A percentile compares a stretch with the other conserved stretches of the same genome.
These are phyloP conservation scores for Nasonia longicornis DNA, from an alignment of 1,140 invertebrate genomes.

Conservation along the genomic window DNA sequence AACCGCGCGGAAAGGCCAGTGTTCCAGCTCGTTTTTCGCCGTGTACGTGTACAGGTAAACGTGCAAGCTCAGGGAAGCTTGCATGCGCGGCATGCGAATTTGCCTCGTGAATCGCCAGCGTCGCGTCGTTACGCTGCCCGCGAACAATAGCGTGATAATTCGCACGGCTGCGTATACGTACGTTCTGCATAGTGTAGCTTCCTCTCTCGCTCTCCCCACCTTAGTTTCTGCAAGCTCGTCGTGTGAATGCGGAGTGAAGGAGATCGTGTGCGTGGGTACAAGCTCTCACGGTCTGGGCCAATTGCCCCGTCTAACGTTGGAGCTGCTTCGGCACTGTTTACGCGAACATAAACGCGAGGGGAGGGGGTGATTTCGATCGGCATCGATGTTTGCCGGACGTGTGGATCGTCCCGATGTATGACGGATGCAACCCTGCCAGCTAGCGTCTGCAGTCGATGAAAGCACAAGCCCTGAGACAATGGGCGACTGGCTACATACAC, in stretches of 20 bases:
- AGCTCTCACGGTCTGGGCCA: not conserved
- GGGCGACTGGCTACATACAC: not conserved
- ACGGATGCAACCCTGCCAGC: not conserved
- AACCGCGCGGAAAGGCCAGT: not conserved
- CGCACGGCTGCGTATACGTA: constrained; percentile 46
- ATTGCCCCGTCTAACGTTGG: not conserved
- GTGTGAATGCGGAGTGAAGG: not conserved
- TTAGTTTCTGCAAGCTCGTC: not conserved
- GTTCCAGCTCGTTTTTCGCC: not conserved
- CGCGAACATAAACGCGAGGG: not conserved
- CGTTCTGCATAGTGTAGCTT: not conserved
- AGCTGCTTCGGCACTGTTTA: not conserved
- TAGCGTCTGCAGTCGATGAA: not conserved
- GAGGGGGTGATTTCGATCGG: not conserved
- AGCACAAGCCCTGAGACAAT: not conserved
- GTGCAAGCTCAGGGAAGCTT: not conserved
- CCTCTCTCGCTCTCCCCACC: not conserved
- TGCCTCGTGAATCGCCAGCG: constrained; percentile 17
- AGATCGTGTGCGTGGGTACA: not conserved
- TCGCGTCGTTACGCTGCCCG: constrained; percentile 52
- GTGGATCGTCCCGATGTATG: not conserved
- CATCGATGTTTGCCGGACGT: not conserved
- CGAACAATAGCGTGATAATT: constrained; percentile 64
- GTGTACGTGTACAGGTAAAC: not conserved
- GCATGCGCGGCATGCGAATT: not conserved